Conservation (phyloP, 2,888 invertebrate genomes). For the Caenorhabditis sulstoni region DNA sequence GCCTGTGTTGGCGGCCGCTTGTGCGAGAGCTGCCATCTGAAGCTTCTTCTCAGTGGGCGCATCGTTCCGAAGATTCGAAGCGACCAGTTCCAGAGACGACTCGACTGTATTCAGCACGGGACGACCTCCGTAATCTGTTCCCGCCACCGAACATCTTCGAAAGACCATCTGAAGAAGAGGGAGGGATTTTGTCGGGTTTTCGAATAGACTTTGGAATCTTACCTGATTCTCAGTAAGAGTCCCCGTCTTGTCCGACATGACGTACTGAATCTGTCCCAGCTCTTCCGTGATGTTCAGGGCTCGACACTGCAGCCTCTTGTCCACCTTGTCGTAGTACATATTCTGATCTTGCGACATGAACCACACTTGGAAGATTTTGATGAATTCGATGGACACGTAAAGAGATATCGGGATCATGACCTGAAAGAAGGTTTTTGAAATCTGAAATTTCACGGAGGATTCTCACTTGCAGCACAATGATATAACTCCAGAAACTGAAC, state of each 20-base stretch:
- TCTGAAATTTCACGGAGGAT: background rate
- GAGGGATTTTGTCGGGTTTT: background rate
- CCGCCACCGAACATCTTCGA: conserved; percentile 90
- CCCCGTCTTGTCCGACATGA: conserved; percentile 99
- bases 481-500: conserved; percentile 94
- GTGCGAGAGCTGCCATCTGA: conserved; percentile 53
- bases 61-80: conserved; percentile 37
- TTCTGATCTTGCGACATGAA: conserved; percentile 86
- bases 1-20: conserved; percentile 55
- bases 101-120: conserved; percentile 24
- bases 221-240: conserved; percentile 93
- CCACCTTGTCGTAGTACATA: conserved; percentile 89
- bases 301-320: conserved; percentile 88
- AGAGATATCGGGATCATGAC: conserved; percentile 96
- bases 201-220: background rate
- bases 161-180: conserved; percentile 88
- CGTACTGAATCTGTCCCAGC: conserved; percentile 93
- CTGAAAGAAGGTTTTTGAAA: conserved; percentile 82
- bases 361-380: conserved; percentile 94
- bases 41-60: conserved; percentile 41
- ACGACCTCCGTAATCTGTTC: conserved; percentile 86
- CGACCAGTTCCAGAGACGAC: conserved; percentile 42
- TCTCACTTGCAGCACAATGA: conserved; percentile 92
- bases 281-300: conserved; percentile 92
- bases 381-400: conserved; percentile 96